Conservation (phyloP, 1,140 invertebrate genomes). For the Lysiphlebus fabarum region DNA sequence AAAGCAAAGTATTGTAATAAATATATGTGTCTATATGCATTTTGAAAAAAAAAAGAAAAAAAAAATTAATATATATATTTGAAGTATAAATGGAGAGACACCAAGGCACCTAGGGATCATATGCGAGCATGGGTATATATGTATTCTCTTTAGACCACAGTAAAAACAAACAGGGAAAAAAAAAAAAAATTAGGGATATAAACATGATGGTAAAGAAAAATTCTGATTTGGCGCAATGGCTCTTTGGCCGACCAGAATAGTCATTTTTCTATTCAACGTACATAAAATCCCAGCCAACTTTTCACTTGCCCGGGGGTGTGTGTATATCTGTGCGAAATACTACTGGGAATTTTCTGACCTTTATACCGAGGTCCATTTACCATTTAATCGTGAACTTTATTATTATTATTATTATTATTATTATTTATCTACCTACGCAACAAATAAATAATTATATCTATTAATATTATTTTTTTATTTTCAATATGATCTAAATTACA, state of each 20-base stretch:
- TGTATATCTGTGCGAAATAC: neutral
- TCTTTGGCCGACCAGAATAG: conserved; percentile 9
- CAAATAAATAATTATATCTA: too few species aligned
- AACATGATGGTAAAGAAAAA: conserved; percentile 7
- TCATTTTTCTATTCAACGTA: conserved; percentile 27
- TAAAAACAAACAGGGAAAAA: neutral
- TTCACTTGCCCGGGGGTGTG: conserved; percentile 23
- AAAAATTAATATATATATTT: neutral
- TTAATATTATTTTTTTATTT: too few species aligned
- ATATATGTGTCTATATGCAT: neutral
- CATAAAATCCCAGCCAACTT: conserved; percentile 27
- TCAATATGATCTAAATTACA: too few species aligned
- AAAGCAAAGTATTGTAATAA: too few species aligned
- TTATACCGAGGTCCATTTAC: neutral
- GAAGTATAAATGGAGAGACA: neutral
- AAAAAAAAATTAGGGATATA: neutral
- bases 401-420: neutral
- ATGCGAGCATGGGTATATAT: neutral
- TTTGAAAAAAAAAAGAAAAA: conserved; percentile 7
- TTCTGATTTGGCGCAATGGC: conserved; percentile 7
- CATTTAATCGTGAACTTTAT: conserved; percentile 3
- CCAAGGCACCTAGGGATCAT: conserved; percentile 1
- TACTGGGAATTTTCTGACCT: conserved; percentile 2
- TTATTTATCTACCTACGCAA: too few species aligned
- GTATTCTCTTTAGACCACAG: neutral